Percentiles rank a stretch among this genome's conserved stretches.
These are phyloP conservation scores for Pogonocherus hispidulus DNA, from an alignment of 2,888 invertebrate species.

Conservation along the genomic window DNA sequence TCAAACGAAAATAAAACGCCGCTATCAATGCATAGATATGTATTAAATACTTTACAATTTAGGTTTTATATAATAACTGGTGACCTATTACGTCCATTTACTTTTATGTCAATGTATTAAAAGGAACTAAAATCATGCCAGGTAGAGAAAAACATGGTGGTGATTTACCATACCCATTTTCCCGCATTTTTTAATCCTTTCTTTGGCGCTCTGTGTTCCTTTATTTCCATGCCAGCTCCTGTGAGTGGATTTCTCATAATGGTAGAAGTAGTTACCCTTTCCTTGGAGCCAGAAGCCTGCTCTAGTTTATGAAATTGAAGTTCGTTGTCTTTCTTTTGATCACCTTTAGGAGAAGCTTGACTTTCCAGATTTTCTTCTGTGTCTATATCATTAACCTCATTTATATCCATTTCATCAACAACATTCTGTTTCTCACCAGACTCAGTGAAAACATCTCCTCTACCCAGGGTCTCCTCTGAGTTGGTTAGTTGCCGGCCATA, in stretches of 20 bases:
- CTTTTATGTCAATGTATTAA: too few relatives aligned
- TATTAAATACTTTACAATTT: too few relatives aligned
- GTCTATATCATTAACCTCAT: background rate
- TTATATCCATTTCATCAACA: background rate
- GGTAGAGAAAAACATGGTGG: too few relatives aligned
- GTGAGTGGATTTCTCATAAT: conserved; percentile 58
- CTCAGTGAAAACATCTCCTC: conserved; percentile 32
- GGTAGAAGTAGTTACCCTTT: conserved; percentile 39
- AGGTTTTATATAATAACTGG: too few relatives aligned
- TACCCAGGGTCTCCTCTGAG: conserved; percentile 19
- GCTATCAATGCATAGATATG: too few relatives aligned
- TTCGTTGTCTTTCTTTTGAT: conserved; percentile 26
- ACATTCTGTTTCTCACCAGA: background rate
- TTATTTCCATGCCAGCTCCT: conserved; percentile 56
- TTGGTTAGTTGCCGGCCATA: conserved; percentile 42
- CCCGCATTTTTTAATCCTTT: conserved; percentile 42
- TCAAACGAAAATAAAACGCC: too few relatives aligned
- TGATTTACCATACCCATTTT: conserved; percentile 53
- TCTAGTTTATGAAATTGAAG: conserved; percentile 34
- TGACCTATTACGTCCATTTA: too few relatives aligned
- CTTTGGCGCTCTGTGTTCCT: conserved; percentile 50
- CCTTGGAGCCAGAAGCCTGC: background rate
- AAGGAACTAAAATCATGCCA: too few relatives aligned
- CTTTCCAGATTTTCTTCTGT: background rate
- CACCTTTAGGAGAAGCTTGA: background rate